Evolutionary conservation across 2,888 invertebrate species (phyloP).

Genomic region (Criorhina ranunculi): DNA sequence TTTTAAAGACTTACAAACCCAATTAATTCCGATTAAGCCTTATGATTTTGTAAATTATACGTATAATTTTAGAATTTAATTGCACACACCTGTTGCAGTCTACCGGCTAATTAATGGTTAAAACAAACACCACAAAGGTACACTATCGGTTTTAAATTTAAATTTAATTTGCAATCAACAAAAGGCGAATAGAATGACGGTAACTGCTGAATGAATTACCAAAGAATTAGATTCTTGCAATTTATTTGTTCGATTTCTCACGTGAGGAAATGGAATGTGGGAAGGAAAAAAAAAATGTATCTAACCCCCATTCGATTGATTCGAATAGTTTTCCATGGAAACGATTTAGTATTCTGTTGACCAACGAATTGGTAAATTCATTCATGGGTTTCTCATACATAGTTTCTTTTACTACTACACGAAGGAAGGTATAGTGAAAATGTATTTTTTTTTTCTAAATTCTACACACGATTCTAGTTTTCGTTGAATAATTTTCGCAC

Average conservation of each 20-base stretch:
- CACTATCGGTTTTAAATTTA: constrained; percentile 43
- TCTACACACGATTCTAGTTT: constrained; percentile 42
- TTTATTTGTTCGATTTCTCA: constrained; percentile 51
- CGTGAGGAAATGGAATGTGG: constrained; percentile 63
- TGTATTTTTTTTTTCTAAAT: constrained; percentile 20
- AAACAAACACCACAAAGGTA: neutral
- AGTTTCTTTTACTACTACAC: constrained; percentile 14
- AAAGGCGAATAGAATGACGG: neutral
- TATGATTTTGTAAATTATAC: constrained; percentile 24
- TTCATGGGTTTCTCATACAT: constrained; percentile 70
- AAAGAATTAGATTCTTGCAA: constrained; percentile 51
- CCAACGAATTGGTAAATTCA: constrained; percentile 65
- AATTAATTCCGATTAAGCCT: constrained; percentile 3
- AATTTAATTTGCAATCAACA: constrained; percentile 34
- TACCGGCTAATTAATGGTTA: constrained; percentile 36
- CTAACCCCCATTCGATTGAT: constrained; percentile 59
- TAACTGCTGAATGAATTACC: constrained; percentile 30
- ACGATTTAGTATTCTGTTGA: constrained; percentile 61
- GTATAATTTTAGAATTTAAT: constrained; percentile 16
- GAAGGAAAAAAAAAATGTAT: constrained; percentile 27
- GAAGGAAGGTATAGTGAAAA: constrained; percentile 38
- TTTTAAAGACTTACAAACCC: constrained; percentile 9
- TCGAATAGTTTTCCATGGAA: constrained; percentile 58
- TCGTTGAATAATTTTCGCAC: constrained; percentile 60
- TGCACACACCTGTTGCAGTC: constrained; percentile 24